Conservation (phyloP, 2,113 vertebrate genomes). For the Calyptommatus sinebrachiatus region DNA sequence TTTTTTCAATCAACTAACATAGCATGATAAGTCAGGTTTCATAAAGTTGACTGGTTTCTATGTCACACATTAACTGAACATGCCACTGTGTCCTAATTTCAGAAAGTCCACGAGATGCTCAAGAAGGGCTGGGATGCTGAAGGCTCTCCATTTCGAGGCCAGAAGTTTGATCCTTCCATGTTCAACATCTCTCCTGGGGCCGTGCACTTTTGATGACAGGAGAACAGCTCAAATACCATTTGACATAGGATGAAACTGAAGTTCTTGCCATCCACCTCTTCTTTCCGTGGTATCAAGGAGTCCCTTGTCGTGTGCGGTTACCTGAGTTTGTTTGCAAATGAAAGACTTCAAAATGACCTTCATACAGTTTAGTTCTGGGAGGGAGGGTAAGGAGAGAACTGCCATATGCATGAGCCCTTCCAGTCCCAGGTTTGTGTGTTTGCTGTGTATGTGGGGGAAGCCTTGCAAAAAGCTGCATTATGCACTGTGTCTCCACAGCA, state of each 20-base stretch:
- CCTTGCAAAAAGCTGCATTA: constrained; percentile 22
- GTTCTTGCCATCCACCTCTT: not conserved
- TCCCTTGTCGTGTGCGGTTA: not conserved
- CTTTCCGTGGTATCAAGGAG: not conserved
- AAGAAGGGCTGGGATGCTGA: constrained; percentile 98
- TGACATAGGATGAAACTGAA: not conserved
- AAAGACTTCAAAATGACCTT: not conserved
- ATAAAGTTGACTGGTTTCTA: rapidly evolving
- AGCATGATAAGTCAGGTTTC: rapidly evolving
- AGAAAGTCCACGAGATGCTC: constrained; percentile 98
- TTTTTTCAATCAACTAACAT: not conserved
- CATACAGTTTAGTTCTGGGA: constrained; percentile 1
- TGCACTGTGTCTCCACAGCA: constrained; percentile 40
- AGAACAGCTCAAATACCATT: constrained; percentile 19
- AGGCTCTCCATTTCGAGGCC: constrained; percentile 92
- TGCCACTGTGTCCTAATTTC: constrained; percentile 23
- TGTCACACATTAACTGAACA: not conserved
- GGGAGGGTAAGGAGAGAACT: not conserved
- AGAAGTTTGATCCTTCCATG: constrained; percentile 93
- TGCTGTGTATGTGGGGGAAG: constrained; percentile 32
- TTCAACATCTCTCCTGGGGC: constrained; percentile 94
- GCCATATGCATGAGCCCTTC: not conserved
- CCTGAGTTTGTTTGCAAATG: constrained; percentile 10
- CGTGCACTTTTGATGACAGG: constrained; percentile 87
- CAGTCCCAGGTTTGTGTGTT: constrained; percentile 3